Evolutionary conservation across 2,888 invertebrate genomes (phyloP).

Genomic region (Agrochola macilenta): DNA sequence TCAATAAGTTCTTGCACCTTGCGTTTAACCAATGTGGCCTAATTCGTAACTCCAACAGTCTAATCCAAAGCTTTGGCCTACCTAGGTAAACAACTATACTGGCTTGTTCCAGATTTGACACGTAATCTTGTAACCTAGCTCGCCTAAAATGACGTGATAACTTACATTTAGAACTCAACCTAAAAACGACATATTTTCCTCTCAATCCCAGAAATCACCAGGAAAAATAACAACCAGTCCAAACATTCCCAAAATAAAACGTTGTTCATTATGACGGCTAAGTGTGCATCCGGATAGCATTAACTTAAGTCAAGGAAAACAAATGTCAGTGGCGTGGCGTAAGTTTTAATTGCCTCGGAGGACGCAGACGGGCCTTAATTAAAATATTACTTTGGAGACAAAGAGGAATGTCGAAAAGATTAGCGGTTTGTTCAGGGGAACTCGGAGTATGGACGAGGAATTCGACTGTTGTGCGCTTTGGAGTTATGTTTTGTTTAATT

Average conservation of each 20-base stretch:
- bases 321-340: constrained; percentile 76
- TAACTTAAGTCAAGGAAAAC: constrained; percentile 81
- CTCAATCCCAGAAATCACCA: not conserved
- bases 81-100: not conserved
- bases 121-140: not conserved
- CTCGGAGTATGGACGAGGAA: constrained; percentile 11
- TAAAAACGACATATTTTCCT: not conserved
- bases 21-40: not conserved
- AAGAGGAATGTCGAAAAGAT: constrained; percentile 82
- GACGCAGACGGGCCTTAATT: constrained; percentile 79
- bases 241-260: constrained; percentile 51
- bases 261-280: constrained; percentile 70
- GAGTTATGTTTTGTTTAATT: constrained; percentile 2
- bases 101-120: not conserved
- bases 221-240: not conserved
- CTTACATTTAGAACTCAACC: not conserved
- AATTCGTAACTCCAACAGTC: not conserved
- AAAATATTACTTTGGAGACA: constrained; percentile 85
- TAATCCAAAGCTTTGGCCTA: not conserved
- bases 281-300: constrained; percentile 79
- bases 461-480: constrained; percentile 20
- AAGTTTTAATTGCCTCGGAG: constrained; percentile 84
- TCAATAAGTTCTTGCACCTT: not conserved
- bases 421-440: constrained; percentile 74
- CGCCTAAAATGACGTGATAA: not conserved